Conservation (phyloP, 2,888 invertebrate genomes). For the Rhagophthalmus giganteus region DNA sequence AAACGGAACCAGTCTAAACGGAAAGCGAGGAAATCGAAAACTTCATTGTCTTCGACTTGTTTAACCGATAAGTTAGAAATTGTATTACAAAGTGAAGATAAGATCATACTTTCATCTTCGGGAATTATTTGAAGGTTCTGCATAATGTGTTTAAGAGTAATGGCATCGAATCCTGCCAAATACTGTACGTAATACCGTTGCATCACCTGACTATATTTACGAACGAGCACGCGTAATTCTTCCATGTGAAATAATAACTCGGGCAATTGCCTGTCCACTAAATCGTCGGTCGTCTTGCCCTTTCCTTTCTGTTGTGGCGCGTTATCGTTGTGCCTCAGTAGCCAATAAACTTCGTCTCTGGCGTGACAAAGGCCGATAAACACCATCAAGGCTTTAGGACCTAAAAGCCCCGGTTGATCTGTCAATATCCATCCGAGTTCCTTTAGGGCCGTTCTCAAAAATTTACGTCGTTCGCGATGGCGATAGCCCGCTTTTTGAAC, state of each 20-base stretch:
- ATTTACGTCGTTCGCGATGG: slow-evolving; percentile 95
- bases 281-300: slow-evolving; percentile 82
- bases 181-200: slow-evolving; percentile 98
- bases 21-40: slow-evolving; percentile 94
- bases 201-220: slow-evolving; percentile 92
- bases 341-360: slow-evolving; percentile 96
- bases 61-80: slow-evolving; percentile 85
- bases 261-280: slow-evolving; percentile 94
- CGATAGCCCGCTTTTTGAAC: slow-evolving; percentile 88
- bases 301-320: slow-evolving; percentile 86
- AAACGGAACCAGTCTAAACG: slow-evolving; percentile 97
- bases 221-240: slow-evolving; percentile 89
- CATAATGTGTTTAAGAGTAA: slow-evolving; percentile 81
- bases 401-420: slow-evolving; percentile 96
- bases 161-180: slow-evolving; percentile 93
- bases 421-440: slow-evolving; percentile 93
- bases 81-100: slow-evolving; percentile 89
- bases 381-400: slow-evolving; percentile 95
- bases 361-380: slow-evolving; percentile 96
- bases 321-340: slow-evolving; percentile 94
- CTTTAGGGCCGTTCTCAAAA: slow-evolving; percentile 90
- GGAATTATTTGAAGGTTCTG: slow-evolving; percentile 83
- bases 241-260: slow-evolving; percentile 98
- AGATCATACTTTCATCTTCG: slow-evolving; percentile 92
- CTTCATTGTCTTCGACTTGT: slow-evolving; percentile 94